Base-by-base conservation (phyloP, 1,140 invertebrate species). In the Telenomus remus region DNA sequence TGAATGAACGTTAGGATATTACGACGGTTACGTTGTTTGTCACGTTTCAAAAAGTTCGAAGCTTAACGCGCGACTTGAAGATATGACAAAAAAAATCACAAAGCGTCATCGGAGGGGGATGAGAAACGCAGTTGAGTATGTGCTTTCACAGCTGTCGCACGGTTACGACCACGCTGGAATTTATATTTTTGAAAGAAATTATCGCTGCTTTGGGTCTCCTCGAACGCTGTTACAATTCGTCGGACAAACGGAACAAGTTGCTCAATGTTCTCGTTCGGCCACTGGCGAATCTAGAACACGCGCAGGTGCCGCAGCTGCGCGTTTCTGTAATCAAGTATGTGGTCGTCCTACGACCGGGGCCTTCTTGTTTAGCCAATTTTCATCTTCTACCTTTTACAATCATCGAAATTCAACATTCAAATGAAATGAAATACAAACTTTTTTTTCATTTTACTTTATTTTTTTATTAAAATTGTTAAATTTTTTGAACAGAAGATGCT, bases 261-360 rank as follows among this genome's bases (percentile, higher is more conserved):
- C 73, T 76, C 69, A 76, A 76, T 79, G 73, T 73, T 79, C 64
- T 76, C 78, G 64, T 79, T 79, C 72, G 69, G 78, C 73, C 66
- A 76, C 72, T 51, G 66, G 65, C 57, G 66, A 76, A 75, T 64
- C 71, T 73, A 79, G 71, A 64, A 78, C 71, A 69, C 71, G 61
- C 60, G 72, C 78, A 79, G 78, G 78, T 73, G 72, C 65, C 66
- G 73, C 78, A 79, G 78, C 78, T 79, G 78, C 65, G 78, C 65
- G 74, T 57, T 47, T 60, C 43, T 73, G 65, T 73, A 68, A 73
- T 66, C 78, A 76, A 79, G 66, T 72, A 65, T 78, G 73, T 70
- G 65, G 50, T 76, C 60, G 53, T 42, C 39, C 56, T 49, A 53
- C 61, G 54, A 57, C 66, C 49, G 11, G 61, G 68, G 33, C 43